Conservation (phyloP, 2,888 invertebrate species). For the Zygothrica quintamaculata region DNA sequence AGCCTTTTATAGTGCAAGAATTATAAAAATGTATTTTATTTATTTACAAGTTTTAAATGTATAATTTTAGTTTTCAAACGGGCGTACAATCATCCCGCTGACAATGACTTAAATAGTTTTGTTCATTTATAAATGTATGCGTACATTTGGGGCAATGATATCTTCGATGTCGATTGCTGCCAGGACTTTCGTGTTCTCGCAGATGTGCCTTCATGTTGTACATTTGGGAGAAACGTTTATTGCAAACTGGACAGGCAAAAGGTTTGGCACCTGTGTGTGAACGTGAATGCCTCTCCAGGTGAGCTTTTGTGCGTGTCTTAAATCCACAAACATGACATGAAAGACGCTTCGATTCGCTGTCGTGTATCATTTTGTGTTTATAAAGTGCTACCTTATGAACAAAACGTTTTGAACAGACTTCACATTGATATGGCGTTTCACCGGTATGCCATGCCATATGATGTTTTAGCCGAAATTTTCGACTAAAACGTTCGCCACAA, state of each 20-base stretch:
- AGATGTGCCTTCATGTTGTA: slow-evolving; percentile 76
- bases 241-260: slow-evolving; percentile 69
- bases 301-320: slow-evolving; percentile 85
- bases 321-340: slow-evolving; percentile 83
- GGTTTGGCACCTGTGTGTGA: slow-evolving; percentile 84
- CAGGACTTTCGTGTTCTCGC: slow-evolving; percentile 70
- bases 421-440: slow-evolving; percentile 73
- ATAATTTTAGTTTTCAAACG: slow-evolving; percentile 39
- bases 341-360: slow-evolving; percentile 74
- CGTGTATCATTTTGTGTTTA: slow-evolving; percentile 75
- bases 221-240: slow-evolving; percentile 75
- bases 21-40: slow-evolving; percentile 5
- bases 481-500: slow-evolving; percentile 70
- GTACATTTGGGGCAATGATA: slow-evolving; percentile 70
- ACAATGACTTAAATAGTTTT: slow-evolving; percentile 64
- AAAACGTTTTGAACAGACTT: slow-evolving; percentile 69
- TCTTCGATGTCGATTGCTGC: slow-evolving; percentile 69
- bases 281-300: slow-evolving; percentile 85
- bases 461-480: slow-evolving; percentile 68
- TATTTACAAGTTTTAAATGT: slow-evolving; percentile 30
- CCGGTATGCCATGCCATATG: slow-evolving; percentile 78
- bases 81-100: slow-evolving; percentile 62
- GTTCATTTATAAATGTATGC: slow-evolving; percentile 72
- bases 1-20: slow-evolving; percentile 4
- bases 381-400: slow-evolving; percentile 76